Evolutionary conservation across 1,140 invertebrate genomes (phyloP), one percentile per base, ranked within the genome.

Genomic region (Heliconius hermathena): DNA sequence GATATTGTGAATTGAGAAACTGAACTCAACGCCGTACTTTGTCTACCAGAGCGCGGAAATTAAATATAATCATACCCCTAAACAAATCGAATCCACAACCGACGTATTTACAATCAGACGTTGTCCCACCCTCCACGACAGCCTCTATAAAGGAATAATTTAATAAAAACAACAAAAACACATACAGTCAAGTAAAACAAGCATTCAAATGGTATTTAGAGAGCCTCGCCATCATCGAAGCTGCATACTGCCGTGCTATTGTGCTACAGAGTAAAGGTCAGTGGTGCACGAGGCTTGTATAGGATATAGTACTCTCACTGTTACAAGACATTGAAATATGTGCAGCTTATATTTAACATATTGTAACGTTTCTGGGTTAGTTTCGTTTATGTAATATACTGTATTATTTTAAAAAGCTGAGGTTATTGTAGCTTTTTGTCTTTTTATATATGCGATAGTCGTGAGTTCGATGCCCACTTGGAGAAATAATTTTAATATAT

Each of bases 291-390:
- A 20, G 49, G 18, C 49, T 18, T 52, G 60, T 66, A 66, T 16
- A 66, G 60, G 26, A 66, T 66, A 66, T 1, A 29, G 22, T 66
- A 66, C 60, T 66, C 60, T 66, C 60, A 66, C 60, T 66, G n/a
- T 26, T 66, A 66, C 26, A 66, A 66, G 60, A 66, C 60, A 66
- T 66, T 66, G 60, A 66, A 66, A 66, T 66, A 66, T 66, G 13
- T 66, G 22, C 26, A 26, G 22, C 26, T 66, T 29, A 29, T 66
- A 66, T 4, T 29, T 66, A 66, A 66, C 22, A 66, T 66, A 66
- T 66, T 66, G 26, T 16, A 13, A 66, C 3, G 8, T 22, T 26
- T 66, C 60, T 26, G 26, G 60, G 9, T 22, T n/a, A 26, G n/a
- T 22, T 9, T 57, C 20, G 8, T 57, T 57, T 57, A 57, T 57